A percentile compares a stretch with the other conserved stretches of the same genome.
Evolutionary conservation across 2,888 invertebrate genomes (phyloP).

Genomic region (Hirtodrosophila alboralis): DNA sequence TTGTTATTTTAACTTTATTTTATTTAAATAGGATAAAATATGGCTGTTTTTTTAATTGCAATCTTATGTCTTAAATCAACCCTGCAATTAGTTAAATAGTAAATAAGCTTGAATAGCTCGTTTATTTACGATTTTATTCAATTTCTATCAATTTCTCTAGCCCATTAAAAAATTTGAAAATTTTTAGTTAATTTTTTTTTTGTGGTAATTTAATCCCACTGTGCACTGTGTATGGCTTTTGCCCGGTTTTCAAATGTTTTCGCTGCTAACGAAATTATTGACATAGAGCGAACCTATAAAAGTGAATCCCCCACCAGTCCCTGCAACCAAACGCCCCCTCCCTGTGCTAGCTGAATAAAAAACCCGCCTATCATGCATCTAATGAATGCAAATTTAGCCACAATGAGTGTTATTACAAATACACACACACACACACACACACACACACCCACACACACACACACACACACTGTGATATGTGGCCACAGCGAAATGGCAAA

Average conservation of each 20-base stretch:
- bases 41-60: too few relatives aligned
- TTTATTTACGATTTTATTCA: too few relatives aligned
- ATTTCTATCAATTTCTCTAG: too few relatives aligned
- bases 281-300: conserved; percentile 34
- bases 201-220: too few relatives aligned
- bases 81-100: too few relatives aligned
- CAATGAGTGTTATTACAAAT: conserved; percentile 51
- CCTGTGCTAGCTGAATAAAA: not conserved
- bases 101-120: too few relatives aligned
- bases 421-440: conserved; percentile 3
- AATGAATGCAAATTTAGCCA: conserved; percentile 62
- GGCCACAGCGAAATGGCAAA: conserved; percentile 48
- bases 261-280: conserved; percentile 66
- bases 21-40: too few relatives aligned
- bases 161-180: too few relatives aligned
- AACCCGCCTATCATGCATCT: conserved; percentile 49
- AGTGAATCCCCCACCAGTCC: conserved; percentile 1
- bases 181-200: too few relatives aligned
- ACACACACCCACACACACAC: conserved; percentile 1
- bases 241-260: conserved; percentile 30
- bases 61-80: too few relatives aligned
- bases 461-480: conserved; percentile 13
- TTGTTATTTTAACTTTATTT: too few relatives aligned
- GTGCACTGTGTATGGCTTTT: conserved; percentile 14
- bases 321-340: too few relatives aligned